A percentile compares a stretch with the other conserved stretches of the same genome.
phyloP scores from a whole-genome alignment of 1,140 invertebrate species.

The Lethrus apterus region DNA sequence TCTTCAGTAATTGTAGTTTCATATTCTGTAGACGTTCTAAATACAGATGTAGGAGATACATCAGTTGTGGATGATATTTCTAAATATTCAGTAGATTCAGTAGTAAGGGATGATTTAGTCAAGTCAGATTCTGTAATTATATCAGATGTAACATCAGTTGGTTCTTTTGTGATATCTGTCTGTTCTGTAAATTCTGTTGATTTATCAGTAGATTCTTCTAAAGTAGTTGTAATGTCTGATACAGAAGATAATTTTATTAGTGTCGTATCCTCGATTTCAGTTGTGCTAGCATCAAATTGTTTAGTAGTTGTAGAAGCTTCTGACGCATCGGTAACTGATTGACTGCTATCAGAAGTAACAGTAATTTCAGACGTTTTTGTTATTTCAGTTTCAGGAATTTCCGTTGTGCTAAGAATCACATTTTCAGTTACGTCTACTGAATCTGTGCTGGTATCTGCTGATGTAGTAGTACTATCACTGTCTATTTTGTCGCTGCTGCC shows the following conservation, averaged over 20 bases:
- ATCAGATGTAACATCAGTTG: too few species aligned
- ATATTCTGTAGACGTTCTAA: too few species aligned
- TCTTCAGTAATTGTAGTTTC: conserved; percentile 6
- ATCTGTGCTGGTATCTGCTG: background rate
- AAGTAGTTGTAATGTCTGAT: too few species aligned
- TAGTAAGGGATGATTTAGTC: conserved; percentile 21
- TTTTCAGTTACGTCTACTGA: conserved; percentile 10
- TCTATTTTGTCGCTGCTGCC: too few species aligned
- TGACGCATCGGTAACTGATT: background rate
- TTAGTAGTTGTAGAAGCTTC: too few species aligned
- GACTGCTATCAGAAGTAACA: background rate
- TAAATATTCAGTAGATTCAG: conserved; percentile 18
- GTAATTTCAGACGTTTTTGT: background rate
- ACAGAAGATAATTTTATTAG: too few species aligned
- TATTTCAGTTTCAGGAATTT: background rate
- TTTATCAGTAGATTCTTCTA: too few species aligned
- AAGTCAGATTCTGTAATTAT: too few species aligned
- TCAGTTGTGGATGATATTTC: conserved; percentile 5
- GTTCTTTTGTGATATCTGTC: too few species aligned
- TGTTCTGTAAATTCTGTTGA: too few species aligned
- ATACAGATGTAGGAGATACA: conserved; percentile 21
- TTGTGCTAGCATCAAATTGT: too few species aligned
- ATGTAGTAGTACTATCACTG: background rate
- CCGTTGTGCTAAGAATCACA: background rate
- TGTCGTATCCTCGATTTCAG: too few species aligned